Evolutionary conservation across 2,113 vertebrate species (phyloP).

Genomic region (Puffinus mauretanicus): DNA sequence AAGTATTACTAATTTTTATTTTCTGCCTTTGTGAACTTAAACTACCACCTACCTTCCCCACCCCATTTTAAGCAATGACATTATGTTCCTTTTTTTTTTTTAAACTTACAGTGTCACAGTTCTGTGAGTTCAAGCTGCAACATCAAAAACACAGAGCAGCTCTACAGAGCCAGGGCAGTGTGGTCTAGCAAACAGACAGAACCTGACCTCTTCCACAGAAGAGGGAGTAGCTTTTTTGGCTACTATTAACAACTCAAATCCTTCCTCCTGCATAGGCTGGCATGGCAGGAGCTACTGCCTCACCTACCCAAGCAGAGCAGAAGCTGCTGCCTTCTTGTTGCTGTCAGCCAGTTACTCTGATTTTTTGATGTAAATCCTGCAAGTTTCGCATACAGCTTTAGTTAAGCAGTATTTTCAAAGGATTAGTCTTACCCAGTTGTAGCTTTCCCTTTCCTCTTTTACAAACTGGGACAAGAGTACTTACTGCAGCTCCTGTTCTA

Average conservation of each 20-base stretch:
- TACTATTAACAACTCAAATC: not conserved
- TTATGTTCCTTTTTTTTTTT: not conserved
- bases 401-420: not conserved
- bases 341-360: not conserved
- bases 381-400: not conserved
- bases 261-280: not conserved
- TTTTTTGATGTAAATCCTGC: not conserved
- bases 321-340: not conserved
- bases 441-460: not conserved
- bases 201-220: not conserved
- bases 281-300: accelerated
- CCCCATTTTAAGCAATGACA: not conserved
- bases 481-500: not conserved
- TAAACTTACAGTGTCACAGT: accelerated
- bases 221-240: not conserved
- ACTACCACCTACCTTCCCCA: too few species aligned
- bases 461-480: not conserved
- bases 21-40: not conserved
- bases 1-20: not conserved
- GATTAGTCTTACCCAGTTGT: not conserved
- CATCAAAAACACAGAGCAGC: not conserved
- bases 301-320: not conserved
- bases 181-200: not conserved
- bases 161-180: not conserved
- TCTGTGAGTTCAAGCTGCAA: not conserved